Percentiles rank a stretch among this genome's conserved stretches.
These are phyloP conservation scores for Psophia crepitans DNA, from an alignment of 2,113 vertebrate genomes.

Conservation along the genomic window DNA sequence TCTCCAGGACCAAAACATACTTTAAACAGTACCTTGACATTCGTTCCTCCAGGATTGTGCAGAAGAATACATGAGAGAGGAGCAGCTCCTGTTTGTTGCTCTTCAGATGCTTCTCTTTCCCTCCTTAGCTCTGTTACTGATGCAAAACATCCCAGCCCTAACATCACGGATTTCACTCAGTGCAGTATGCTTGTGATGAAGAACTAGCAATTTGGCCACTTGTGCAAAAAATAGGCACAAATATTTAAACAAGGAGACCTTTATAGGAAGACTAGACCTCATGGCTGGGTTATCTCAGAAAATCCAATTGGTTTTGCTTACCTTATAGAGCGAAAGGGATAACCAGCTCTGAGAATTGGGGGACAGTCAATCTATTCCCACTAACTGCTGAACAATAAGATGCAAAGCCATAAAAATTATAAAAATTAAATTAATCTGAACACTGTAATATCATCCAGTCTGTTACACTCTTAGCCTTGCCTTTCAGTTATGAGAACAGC, in stretches of 20 bases:
- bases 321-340: not conserved
- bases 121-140: not conserved
- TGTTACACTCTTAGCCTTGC: not conserved
- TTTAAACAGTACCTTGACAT: not conserved
- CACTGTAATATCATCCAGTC: not conserved
- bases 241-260: not conserved
- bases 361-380: not conserved
- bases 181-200: not conserved
- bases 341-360: not conserved
- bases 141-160: not conserved
- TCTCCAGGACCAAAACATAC: not conserved
- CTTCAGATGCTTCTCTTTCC: not conserved
- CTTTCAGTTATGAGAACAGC: not conserved
- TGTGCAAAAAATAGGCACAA: not conserved
- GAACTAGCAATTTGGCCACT: not conserved
- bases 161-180: not conserved
- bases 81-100: not conserved
- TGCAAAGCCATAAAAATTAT: not conserved
- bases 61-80: not conserved
- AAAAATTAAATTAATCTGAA: not conserved
- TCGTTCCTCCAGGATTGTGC: not conserved
- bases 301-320: slow-evolving; percentile 12
- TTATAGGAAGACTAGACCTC: not conserved
- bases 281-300: not conserved
- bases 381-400: not conserved